Evolutionary conservation across 2,113 vertebrate genomes (phyloP), one percentile per base, ranked within the genome.

Genomic region (Mungos mungo): DNA sequence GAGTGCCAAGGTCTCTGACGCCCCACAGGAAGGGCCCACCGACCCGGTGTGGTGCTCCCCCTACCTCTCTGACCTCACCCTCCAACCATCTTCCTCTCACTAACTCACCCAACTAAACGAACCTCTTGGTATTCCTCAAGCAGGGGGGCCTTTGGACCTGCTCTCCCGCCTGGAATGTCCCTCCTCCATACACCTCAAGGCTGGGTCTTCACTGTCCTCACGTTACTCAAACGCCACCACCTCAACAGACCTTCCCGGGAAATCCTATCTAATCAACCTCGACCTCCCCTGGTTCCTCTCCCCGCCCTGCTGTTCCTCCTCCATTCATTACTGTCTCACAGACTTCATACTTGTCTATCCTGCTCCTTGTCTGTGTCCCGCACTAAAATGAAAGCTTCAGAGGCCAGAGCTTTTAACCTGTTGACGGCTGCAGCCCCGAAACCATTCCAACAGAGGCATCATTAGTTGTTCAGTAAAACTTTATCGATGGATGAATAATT

Each of bases 281-380:
- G 14, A 33, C 65, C 13, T 13, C 8, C 31, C 72, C 93, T 2
- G 11, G 29, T 8, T 8, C 25, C 29, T 69, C 7, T 38, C 16
- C 45, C 52, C 52, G 27, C 35, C 72, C 7, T n/a, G 68, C 77
- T 3, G 38, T 5, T 74, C 87, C 68, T 88, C 19, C 54, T 66
- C 27, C 50, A 54, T 5, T 63, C 45, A 35, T 16, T 33, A 27
- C 57, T 45, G 3, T 13, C 16, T 54, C 74, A 83, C 35, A 7
- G 1, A 4, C 31, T 23, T 13, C 7, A 4, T 12, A 2, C 29
- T 19, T 29, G 4, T 1, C 15, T 5, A 3, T 27, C 90, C 45
- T 6, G 41, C 15, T 25, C 23, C 60, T 0, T 14, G 12, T n/a
- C 41, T 54, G 3, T 3, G 9, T 5, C 15, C 19, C 29, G 68